Percentiles rank a stretch among this genome's conserved stretches.
These are phyloP conservation scores for Cydia splendana DNA, from an alignment of 1,140 invertebrate species.

Conservation along the genomic window DNA sequence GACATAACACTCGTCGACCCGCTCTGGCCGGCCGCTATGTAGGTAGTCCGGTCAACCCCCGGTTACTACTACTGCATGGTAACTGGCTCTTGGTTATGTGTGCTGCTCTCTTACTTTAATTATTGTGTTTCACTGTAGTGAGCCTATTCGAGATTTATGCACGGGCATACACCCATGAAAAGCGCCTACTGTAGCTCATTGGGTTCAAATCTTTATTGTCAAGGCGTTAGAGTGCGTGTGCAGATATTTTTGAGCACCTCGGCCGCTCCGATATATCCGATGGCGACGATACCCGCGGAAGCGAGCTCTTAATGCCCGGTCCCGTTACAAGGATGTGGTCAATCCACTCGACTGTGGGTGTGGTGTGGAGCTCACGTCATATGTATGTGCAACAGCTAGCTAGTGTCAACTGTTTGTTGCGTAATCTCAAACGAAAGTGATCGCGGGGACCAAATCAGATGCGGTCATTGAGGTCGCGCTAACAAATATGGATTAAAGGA, in stretches of 20 bases:
- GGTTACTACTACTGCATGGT: too few species aligned
- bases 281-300: neutral
- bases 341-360: neutral
- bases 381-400: neutral
- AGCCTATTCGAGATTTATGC: too few species aligned
- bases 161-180: too few species aligned
- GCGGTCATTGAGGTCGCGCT: neutral
- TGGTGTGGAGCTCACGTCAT: neutral
- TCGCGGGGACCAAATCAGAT: neutral
- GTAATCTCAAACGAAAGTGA: constrained; percentile 3
- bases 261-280: too few species aligned
- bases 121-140: too few species aligned
- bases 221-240: too few species aligned
- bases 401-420: neutral
- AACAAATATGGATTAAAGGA: neutral
- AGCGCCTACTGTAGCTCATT: too few species aligned
- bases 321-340: constrained; percentile 10
- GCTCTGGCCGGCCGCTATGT: neutral
- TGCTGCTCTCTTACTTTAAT: too few species aligned
- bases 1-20: neutral
- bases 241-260: too few species aligned
- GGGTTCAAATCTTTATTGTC: too few species aligned
- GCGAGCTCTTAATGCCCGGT: neutral
- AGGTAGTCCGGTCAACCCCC: too few species aligned
- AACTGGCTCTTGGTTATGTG: too few species aligned